Evolutionary conservation across 23 tunicate genomes (phyloP), one percentile per base, ranked within the genome.

Genomic region (Trididemnum nubilum): DNA sequence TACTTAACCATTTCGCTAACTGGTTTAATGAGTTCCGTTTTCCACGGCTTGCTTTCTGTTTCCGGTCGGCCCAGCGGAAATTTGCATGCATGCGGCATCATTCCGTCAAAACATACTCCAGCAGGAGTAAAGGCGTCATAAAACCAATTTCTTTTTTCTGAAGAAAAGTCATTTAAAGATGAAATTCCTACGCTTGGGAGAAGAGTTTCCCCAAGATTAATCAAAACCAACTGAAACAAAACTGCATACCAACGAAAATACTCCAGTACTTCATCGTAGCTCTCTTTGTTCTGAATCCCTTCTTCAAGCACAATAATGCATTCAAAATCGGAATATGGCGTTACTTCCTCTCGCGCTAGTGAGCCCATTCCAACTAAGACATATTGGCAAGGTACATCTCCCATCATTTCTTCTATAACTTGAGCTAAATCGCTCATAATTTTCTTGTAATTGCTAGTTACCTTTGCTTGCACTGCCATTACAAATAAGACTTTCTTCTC

Each of bases 201-300:
- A n/a, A 64, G 18, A 12, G 71, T 64, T 64, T 64, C 71, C 19
- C 71, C 71, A 15, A 64, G 24, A n/a, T 26, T 64, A 24, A 64
- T 64, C 71, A 64, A 26, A 7, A 64, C 71, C 5, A 64, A 12
- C 5, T 64, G 71, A 64, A 12, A 64, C 7, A 64, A 19, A 19
- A 64, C 71, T 12, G 71, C 71, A n/a, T 12, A 64, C 71, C 71
- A 64, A n/a, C 71, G 71, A 64, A 64, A 64, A n/a, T 64, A n/a
- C 71, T 64, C 71, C 24, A 64, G n/a, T 5, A 64, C 30, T 12
- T 64, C 24, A 12, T 64, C 23, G 30, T 64, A 64, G 30, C n/a
- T 7, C 30, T 64, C 30, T 64, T 26, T 64, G 71, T 64, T 26
- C 9, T 64, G 19, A 12, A 26, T 26, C 9, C 71, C 71, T 64